phyloP scores from a whole-genome alignment of 35 echinoderm and acorn worm genomes.

The Anneissia japonica region DNA sequence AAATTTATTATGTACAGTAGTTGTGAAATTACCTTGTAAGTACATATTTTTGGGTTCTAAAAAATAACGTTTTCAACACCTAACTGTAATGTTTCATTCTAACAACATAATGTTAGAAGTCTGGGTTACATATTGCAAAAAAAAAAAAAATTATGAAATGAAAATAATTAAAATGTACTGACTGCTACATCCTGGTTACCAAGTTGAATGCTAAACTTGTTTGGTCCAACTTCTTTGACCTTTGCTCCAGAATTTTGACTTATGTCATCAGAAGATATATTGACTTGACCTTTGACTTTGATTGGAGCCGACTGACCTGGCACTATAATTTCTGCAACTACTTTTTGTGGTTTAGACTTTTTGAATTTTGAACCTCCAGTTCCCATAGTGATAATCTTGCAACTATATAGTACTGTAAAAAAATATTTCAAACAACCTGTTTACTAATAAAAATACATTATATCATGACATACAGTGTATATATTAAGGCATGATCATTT shows the following conservation, averaged over 20 bases:
- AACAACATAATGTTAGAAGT: no score
- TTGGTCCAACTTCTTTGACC: constrained; percentile 70
- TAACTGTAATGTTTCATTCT: no score
- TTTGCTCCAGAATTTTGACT: constrained; percentile 20
- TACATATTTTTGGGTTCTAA: no score
- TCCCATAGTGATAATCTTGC: neutral
- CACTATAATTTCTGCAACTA: constrained; percentile 72
- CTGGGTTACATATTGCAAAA: neutral
- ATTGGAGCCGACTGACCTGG: constrained; percentile 61
- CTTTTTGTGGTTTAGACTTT: neutral
- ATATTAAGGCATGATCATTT: no score
- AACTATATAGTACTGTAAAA: no score
- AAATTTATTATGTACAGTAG: no score
- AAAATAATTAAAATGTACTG: neutral
- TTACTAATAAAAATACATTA: no score
- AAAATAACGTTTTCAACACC: no score
- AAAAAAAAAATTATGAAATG: neutral
- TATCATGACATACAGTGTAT: no score
- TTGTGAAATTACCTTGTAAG: no score
- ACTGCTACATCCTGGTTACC: constrained; percentile 57
- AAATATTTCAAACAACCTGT: no score
- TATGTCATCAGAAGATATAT: neutral
- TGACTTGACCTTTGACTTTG: constrained; percentile 60
- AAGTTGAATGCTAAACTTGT: constrained; percentile 72
- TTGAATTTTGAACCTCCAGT: neutral